Evolutionary conservation across 2,113 vertebrate species (phyloP).

Genomic region (Salvelinus namaycush): DNA sequence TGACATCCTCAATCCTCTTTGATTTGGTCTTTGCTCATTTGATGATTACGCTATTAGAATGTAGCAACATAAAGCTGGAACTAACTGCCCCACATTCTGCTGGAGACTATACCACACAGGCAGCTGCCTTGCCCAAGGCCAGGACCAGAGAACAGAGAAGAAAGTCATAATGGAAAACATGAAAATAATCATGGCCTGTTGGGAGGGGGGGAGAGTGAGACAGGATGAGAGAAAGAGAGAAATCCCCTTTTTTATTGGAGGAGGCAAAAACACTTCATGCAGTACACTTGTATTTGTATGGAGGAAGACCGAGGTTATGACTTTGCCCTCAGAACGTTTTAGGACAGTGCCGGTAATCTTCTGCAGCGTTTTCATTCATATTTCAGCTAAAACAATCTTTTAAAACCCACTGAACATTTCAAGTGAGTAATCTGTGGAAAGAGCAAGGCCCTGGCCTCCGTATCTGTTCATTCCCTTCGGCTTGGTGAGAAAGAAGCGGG

Average conservation of each 20-base stretch:
- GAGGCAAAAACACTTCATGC: conserved; percentile 15
- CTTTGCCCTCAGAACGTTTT: conserved; percentile 39
- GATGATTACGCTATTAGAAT: neutral
- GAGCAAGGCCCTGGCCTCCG: conserved; percentile 26
- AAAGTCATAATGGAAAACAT: conserved; percentile 9
- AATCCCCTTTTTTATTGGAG: conserved; percentile 1
- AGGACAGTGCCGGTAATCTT: conserved; percentile 20
- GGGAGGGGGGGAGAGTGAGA: conserved; percentile 20
- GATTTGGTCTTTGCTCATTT: too few species aligned
- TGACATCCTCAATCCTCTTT: too few species aligned
- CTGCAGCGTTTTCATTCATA: conserved; percentile 31
- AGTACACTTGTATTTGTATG: conserved; percentile 6
- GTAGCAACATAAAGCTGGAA: neutral
- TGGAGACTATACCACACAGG: neutral
- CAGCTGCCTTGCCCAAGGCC: conserved; percentile 7
- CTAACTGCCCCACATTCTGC: neutral
- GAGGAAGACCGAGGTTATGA: conserved; percentile 25
- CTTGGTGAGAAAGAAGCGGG: conserved; percentile 20
- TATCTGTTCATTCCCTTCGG: conserved; percentile 47
- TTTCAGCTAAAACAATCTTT: conserved; percentile 38
- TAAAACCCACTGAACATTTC: conserved; percentile 50
- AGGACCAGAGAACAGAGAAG: neutral
- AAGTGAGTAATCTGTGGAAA: conserved; percentile 52
- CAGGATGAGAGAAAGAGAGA: neutral
- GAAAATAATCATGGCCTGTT: neutral